phyloP scores from a whole-genome alignment of 1,140 invertebrate species.

The Ostrea edulis region DNA sequence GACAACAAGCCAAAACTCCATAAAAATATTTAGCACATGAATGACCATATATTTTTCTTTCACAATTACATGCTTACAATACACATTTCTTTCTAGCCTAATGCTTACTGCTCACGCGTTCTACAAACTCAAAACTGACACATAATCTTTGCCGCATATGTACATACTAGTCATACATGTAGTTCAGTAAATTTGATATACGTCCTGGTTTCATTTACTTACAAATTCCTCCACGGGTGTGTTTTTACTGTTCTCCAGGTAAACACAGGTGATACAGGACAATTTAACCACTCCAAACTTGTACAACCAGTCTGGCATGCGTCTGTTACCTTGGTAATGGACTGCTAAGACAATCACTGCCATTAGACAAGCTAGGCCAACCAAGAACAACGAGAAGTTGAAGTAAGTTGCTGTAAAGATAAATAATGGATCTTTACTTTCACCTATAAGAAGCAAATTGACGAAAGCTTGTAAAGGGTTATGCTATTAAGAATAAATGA shows the following conservation, averaged over 20 bases:
- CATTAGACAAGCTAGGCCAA: constrained; percentile 61
- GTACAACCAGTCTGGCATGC: constrained; percentile 40
- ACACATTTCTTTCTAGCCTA: background rate
- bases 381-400: constrained; percentile 62
- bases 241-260: background rate
- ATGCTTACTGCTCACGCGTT: background rate
- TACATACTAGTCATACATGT: too few relatives aligned
- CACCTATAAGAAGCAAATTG: background rate
- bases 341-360: constrained; percentile 80
- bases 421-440: background rate
- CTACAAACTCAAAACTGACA: too few relatives aligned
- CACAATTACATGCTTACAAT: background rate
- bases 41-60: too few relatives aligned
- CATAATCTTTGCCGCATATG: too few relatives aligned
- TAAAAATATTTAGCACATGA: too few relatives aligned
- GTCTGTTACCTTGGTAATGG: constrained; percentile 80
- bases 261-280: constrained; percentile 6
- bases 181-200: too few relatives aligned
- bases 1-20: too few relatives aligned
- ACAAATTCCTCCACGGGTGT: background rate
- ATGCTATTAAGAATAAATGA: too few relatives aligned
- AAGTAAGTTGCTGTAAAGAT: constrained; percentile 65
- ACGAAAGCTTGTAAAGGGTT: too few relatives aligned
- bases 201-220: background rate
- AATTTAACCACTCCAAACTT: background rate